A percentile compares a stretch with the other conserved stretches of the same genome.
These are phyloP conservation scores for Solenopsis invicta DNA, from an alignment of 1,140 invertebrate species.

Conservation along the genomic window DNA sequence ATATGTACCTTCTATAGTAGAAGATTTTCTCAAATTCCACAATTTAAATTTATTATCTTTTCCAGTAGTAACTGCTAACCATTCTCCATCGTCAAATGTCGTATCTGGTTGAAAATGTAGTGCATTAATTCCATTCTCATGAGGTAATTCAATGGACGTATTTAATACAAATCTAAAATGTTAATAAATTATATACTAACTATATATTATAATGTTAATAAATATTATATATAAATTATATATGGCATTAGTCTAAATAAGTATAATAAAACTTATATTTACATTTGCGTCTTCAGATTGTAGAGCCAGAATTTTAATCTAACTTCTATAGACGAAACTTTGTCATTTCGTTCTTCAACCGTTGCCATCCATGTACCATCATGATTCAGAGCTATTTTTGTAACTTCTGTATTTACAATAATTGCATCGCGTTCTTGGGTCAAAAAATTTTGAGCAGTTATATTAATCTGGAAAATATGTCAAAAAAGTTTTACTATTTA, in stretches of 20 bases:
- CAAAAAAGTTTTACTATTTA: neutral
- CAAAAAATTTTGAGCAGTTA: conserved; percentile 91
- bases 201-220: conserved; percentile 57
- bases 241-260: conserved; percentile 11
- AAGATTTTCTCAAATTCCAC: conserved; percentile 89
- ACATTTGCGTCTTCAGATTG: conserved; percentile 89
- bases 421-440: conserved; percentile 88
- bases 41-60: conserved; percentile 92
- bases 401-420: conserved; percentile 91
- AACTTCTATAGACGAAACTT: conserved; percentile 88
- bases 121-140: conserved; percentile 89
- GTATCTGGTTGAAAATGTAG: conserved; percentile 89
- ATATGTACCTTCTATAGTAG: conserved; percentile 87
- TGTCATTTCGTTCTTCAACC: conserved; percentile 90
- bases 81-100: conserved; percentile 82
- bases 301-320: conserved; percentile 94
- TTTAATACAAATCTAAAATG: conserved; percentile 90
- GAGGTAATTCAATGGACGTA: conserved; percentile 91
- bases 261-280: conserved; percentile 71
- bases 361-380: conserved; percentile 93
- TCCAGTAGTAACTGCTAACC: conserved; percentile 89
- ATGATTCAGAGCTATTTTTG: conserved; percentile 89
- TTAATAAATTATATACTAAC: conserved; percentile 58
- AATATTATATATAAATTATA: conserved; percentile 54
- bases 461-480: conserved; percentile 89